A percentile compares a stretch with the other conserved stretches of the same genome.
These are phyloP conservation scores for Xenus cinereus DNA, from an alignment of 2,113 vertebrate genomes.

Conservation along the genomic window DNA sequence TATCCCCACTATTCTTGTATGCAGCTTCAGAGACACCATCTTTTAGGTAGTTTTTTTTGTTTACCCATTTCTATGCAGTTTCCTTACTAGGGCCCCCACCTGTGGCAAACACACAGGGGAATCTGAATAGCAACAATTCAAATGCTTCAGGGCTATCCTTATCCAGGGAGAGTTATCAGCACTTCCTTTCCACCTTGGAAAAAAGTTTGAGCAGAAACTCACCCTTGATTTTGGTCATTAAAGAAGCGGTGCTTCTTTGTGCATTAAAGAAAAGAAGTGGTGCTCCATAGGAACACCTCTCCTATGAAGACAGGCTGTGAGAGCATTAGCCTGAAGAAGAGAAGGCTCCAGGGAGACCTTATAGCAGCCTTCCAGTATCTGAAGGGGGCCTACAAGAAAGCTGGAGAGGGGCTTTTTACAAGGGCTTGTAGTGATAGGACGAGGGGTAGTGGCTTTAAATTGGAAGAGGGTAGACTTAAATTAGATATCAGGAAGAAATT, in stretches of 20 bases:
- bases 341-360: not conserved
- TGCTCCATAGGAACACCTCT: not conserved
- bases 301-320: not conserved
- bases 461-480: not conserved
- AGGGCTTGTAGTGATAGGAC: not conserved
- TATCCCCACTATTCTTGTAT: rapidly evolving
- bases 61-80: not conserved
- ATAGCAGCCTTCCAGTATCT: not conserved
- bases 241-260: not conserved
- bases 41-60: not conserved
- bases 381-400: not conserved
- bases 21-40: not conserved
- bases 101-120: rapidly evolving
- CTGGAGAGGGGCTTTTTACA: not conserved
- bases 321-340: not conserved
- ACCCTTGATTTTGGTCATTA: not conserved
- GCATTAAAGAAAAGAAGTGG: not conserved
- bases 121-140: not conserved
- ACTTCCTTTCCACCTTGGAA: not conserved
- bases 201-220: not conserved
- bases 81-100: not conserved
- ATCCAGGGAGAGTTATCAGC: not conserved
- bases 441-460: not conserved
- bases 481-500: not conserved
- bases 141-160: not conserved